phyloP scores from a whole-genome alignment of 1,140 invertebrate species.

The Macrosteles quadrilineatus region DNA sequence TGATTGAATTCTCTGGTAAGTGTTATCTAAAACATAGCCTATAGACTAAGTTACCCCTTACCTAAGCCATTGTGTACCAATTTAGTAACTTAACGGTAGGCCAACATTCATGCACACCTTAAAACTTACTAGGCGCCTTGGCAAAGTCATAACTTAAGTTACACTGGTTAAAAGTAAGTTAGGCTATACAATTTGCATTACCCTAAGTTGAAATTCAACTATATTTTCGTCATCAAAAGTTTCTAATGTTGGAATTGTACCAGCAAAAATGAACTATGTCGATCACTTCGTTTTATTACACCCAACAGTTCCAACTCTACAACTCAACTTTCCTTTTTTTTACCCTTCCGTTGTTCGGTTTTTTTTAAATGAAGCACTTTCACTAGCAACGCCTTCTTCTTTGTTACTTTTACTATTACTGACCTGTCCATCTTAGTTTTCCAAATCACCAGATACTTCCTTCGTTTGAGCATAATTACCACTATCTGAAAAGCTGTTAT shows the following conservation, averaged over 20 bases:
- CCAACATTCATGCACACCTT: too few species aligned
- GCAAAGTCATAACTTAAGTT: too few species aligned
- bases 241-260: conserved; percentile 1
- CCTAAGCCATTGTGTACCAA: too few species aligned
- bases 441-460: neutral
- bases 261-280: neutral
- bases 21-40: too few species aligned
- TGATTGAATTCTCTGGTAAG: too few species aligned
- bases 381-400: neutral
- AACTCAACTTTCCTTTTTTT: neutral
- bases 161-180: too few species aligned
- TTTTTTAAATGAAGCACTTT: neutral
- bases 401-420: neutral
- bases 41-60: too few species aligned
- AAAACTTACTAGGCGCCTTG: too few species aligned
- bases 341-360: neutral
- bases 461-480: neutral
- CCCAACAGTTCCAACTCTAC: neutral
- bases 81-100: too few species aligned
- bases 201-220: neutral
- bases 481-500: neutral
- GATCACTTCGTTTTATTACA: neutral
- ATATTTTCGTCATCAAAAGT: conserved; percentile 5
- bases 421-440: neutral
- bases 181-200: neutral